Base-by-base conservation (phyloP, 2,113 vertebrate genomes). In the Tenrec ecaudatus region DNA sequence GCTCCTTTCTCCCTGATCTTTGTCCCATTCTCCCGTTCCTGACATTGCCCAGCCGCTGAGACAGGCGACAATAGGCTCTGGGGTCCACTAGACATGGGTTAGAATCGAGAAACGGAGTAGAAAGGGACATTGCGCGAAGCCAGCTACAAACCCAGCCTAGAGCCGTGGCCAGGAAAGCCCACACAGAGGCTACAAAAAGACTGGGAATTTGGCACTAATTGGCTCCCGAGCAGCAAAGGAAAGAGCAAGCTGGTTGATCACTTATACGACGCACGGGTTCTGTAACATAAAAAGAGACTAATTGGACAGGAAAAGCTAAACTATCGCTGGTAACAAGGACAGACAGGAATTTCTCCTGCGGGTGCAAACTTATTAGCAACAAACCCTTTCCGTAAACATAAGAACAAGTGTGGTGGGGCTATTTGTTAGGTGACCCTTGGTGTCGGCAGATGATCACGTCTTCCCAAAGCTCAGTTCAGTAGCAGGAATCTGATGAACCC, bases 331-430 rank as follows among this genome's bases (percentile, higher is more conserved):
- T 92, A 89, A 85, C 88, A 94, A 89, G 33, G 31, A 68, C 25
- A 91, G 83, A 58, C 58, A 91, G 93, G 89, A 91, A 95, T 95
- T 92, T 94, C 84, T 94, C 89, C 91, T 4, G 29, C 78, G 62
- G 89, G 68, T 66, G 4, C 60, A 80, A 80, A 1, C 1, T 73
- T 85, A 38, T 69, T 38, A 94, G 89, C 43, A 92, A 53, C 79
- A 95, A 88, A 25, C 17, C 25, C 66, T 89, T 47, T 81, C 62
- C 80, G 36, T 29, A 78, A 47, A 80, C 19, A 16, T 5, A 89
- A 57, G 17, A 62, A 57, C 71, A 60, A 10, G 19, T 81, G 90
- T 79, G 69, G 36, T 75, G 66, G 77, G n/a, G 4, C 36, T 88
- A 31, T 86, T 90, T 93, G 73, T 40, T 62, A 33, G 4, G 66